phyloP scores from a whole-genome alignment of 2,113 vertebrate genomes.

The Gopherus flavomarginatus region DNA sequence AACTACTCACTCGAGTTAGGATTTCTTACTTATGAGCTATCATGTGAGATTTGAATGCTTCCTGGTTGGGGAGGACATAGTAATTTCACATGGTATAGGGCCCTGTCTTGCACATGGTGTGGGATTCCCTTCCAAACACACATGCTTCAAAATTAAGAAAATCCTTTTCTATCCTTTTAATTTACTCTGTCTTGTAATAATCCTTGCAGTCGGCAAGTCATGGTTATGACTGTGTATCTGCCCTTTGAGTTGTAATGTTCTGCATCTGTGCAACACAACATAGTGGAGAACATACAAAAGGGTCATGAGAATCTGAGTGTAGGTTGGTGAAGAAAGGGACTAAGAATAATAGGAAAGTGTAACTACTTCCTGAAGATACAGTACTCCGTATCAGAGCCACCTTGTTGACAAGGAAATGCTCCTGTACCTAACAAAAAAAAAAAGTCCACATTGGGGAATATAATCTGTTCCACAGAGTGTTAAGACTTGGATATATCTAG shows the following conservation, averaged over 20 bases:
- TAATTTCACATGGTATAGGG: not conserved
- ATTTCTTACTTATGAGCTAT: not conserved
- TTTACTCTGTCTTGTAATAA: not conserved
- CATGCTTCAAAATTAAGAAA: not conserved
- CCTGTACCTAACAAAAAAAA: not conserved
- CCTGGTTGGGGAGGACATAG: not conserved
- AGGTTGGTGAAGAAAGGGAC: not conserved
- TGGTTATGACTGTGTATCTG: not conserved
- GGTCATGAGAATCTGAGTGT: not conserved
- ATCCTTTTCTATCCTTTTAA: not conserved
- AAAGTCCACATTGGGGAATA: not conserved
- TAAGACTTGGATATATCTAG: not conserved
- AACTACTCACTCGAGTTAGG: not conserved
- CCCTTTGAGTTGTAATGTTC: not conserved
- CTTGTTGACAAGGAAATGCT: not conserved
- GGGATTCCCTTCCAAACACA: not conserved
- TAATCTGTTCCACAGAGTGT: not conserved
- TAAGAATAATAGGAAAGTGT: not conserved
- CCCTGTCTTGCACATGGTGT: not conserved
- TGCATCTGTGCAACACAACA: not conserved
- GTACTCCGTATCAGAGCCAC: not conserved
- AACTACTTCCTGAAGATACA: not conserved
- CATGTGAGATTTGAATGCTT: not conserved
- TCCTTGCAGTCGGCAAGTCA: not conserved
- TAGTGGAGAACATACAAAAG: not conserved